phyloP scores from a whole-genome alignment of 2,888 invertebrate species.

The Euplagia quadripunctaria region DNA sequence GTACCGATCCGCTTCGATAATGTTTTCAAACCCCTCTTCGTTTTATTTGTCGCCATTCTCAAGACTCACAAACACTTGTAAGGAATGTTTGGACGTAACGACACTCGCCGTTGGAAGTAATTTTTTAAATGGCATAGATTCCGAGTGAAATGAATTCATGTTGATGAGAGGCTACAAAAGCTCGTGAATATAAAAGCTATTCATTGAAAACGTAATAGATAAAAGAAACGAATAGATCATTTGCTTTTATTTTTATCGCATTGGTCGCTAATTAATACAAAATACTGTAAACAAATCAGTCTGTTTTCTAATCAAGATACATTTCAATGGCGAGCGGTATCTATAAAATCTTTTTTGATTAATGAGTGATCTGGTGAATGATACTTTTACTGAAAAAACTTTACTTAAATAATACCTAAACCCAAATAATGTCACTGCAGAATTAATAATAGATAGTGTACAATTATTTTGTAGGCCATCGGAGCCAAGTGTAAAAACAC shows the following conservation, averaged over 20 bases:
- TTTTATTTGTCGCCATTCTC: slow-evolving; percentile 61
- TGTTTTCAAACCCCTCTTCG: slow-evolving; percentile 60
- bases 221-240: background rate
- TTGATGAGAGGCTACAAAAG: background rate
- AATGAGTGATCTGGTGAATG: background rate
- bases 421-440: slow-evolving; percentile 3
- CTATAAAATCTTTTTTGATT: slow-evolving; percentile 1
- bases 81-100: slow-evolving; percentile 26
- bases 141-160: background rate
- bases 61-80: slow-evolving; percentile 51
- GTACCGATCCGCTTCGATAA: slow-evolving; percentile 67
- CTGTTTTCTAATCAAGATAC: slow-evolving; percentile 2
- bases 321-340: slow-evolving; percentile 1
- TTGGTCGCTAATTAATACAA: background rate
- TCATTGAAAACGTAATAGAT: background rate
- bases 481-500: background rate
- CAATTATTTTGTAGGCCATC: background rate
- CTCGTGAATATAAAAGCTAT: background rate
- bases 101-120: background rate
- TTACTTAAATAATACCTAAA: too few species aligned
- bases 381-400: background rate
- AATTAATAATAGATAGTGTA: slow-evolving; percentile 3
- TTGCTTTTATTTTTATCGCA: background rate
- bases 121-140: background rate
- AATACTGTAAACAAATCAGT: background rate